Percentiles rank a stretch among this genome's conserved stretches.
phyloP scores from a whole-genome alignment of 2,797 vertebrate species.

The Dendrocincla fuliginosa region DNA sequence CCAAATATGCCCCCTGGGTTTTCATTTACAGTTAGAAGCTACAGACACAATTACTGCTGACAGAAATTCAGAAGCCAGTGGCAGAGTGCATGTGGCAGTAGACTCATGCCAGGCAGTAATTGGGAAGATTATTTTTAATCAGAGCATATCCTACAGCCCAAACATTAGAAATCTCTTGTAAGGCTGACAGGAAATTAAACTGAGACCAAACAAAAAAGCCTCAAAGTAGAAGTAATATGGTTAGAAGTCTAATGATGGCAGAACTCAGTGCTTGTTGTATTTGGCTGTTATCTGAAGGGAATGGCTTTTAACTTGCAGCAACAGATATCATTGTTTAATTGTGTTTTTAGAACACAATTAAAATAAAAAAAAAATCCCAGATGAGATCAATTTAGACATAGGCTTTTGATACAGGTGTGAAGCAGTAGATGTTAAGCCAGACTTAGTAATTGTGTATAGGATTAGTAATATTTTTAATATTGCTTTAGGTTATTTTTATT shows the following conservation, averaged over 20 bases:
- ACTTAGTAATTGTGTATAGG: not conserved
- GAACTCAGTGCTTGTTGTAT: constrained; percentile 43
- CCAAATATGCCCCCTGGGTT: constrained; percentile 78
- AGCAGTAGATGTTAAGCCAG: not conserved
- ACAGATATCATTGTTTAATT: constrained; percentile 69
- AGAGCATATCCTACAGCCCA: constrained; percentile 80
- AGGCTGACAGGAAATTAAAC: constrained; percentile 83
- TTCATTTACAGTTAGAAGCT: constrained; percentile 80
- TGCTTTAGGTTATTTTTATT: not conserved
- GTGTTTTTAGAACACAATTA: constrained; percentile 32
- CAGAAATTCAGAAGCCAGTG: constrained; percentile 75
- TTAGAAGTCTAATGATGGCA: constrained; percentile 73
- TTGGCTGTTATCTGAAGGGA: constrained; percentile 50
- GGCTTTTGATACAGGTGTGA: not conserved
- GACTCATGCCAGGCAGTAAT: constrained; percentile 75
- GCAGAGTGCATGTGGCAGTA: constrained; percentile 69
- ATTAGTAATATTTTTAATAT: not conserved
- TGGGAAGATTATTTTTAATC: constrained; percentile 85
- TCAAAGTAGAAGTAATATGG: constrained; percentile 65
- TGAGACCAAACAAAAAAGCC: constrained; percentile 72
- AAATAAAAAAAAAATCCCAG: constrained; percentile 33
- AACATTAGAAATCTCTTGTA: constrained; percentile 79
- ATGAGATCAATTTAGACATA: not conserved
- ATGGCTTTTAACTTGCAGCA: constrained; percentile 38
- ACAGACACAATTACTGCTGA: constrained; percentile 79